Base-by-base conservation (phyloP, 2,888 invertebrate species). In the Hermaeophaga mercurialis region DNA sequence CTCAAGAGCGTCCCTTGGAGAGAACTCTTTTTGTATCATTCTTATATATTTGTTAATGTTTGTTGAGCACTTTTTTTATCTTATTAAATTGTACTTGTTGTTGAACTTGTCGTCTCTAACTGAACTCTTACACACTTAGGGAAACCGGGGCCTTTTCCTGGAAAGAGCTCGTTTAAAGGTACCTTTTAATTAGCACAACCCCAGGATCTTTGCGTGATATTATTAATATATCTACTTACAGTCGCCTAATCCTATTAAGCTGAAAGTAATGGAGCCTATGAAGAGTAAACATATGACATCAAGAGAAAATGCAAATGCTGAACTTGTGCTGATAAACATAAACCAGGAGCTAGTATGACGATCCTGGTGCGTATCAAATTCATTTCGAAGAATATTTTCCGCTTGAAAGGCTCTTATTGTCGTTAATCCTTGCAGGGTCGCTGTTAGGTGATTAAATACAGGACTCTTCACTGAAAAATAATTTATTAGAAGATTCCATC, bases 351-450 rank as follows among this genome's bases (percentile, higher is more conserved):
- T 81, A 38, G 85, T 82, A 71, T 86, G 85, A 26, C 83, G 69
- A 73, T 87, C 84, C 66, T 85, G 84, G 56, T 78, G 77, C 55
- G 73, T 75, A 52, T 80, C 79, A 44, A 80, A 78, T 80, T 83
- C 55, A 69, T 74, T 62, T 79, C 79, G 71, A 45, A 92, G 80
- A 5, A 85, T 81, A 1, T 79, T 68, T 72, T 91, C 85, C 0
- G 87, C 86, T 2, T 83, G 81, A 67, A 86, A 89, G 0, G 91
- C 89, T 47, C 93, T 80, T 34, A 94, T 88, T 0, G 91, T 90
- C 0, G 88, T 84, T 15, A 93, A 75, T 0, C 93, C 93, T 64
- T 87, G 83, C 3, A 93, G 80, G 0, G 89, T 86, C 3, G 90
- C 86, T 69, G 86, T 89, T 22, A 93, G 78, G 73, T 92, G 91